Evolutionary conservation across 2,113 vertebrate genomes (phyloP).

Genomic region (Hassar affinis): DNA sequence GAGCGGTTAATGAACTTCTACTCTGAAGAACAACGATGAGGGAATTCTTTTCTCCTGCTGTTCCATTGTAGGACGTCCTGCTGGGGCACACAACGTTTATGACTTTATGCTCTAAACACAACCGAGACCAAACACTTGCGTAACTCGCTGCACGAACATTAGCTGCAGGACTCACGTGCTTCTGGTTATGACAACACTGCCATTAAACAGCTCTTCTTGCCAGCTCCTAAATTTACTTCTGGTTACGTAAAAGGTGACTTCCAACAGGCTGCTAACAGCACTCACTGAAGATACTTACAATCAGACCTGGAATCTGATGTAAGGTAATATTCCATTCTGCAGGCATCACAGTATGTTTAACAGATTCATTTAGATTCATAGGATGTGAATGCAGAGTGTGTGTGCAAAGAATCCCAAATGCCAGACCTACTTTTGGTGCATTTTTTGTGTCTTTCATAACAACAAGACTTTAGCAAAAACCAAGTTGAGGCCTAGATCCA

Average conservation of each 20-base stretch:
- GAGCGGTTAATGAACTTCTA: neutral
- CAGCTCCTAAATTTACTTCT: neutral
- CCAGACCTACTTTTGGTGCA: neutral
- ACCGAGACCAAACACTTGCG: neutral
- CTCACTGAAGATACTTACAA: neutral
- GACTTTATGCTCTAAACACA: neutral
- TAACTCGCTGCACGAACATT: neutral
- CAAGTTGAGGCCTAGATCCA: neutral
- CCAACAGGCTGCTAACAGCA: neutral
- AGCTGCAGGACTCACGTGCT: neutral
- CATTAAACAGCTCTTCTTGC: neutral
- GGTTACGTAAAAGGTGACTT: neutral
- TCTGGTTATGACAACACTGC: neutral
- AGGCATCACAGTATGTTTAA: neutral
- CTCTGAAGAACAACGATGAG: neutral
- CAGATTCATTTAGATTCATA: neutral
- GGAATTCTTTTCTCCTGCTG: neutral
- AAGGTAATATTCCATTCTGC: neutral
- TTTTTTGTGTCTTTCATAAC: neutral
- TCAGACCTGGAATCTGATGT: neutral
- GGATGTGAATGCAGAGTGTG: neutral
- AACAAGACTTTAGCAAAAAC: neutral
- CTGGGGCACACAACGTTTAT: neutral
- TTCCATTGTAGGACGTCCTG: neutral
- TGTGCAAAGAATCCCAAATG: neutral